phyloP scores from a whole-genome alignment of 2,113 vertebrate species.

The Cynoglossus semilaevis region DNA sequence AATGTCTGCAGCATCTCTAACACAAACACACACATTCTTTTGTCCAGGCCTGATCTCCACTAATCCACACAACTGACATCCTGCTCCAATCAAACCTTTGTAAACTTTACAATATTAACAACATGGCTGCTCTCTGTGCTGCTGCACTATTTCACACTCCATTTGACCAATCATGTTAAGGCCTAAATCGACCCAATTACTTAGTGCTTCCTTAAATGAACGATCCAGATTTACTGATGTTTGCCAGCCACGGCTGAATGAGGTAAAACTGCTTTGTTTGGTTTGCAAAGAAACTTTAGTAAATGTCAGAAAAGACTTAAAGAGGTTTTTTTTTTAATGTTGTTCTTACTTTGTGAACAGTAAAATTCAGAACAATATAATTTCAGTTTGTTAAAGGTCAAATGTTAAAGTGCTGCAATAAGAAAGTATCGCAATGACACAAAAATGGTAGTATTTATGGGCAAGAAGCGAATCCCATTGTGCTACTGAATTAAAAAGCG shows the following conservation, averaged over 20 bases:
- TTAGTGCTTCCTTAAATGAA: conserved; percentile 71
- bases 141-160: conserved; percentile 72
- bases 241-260: conserved; percentile 45
- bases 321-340: no score
- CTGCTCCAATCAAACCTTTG: conserved; percentile 70
- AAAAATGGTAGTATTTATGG: no score
- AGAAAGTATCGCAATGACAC: no score
- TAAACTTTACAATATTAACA: conserved; percentile 60
- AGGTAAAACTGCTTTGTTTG: conserved; percentile 31
- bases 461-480: no score
- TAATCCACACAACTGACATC: conserved; percentile 65
- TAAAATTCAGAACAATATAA: no score
- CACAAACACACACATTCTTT: conserved; percentile 31
- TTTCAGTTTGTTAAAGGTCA: no score
- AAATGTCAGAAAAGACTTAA: no score
- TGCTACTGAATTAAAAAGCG: no score
- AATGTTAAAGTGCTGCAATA: no score
- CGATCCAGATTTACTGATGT: conserved; percentile 53
- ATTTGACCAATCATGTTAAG: conserved; percentile 65
- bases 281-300: no score
- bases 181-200: conserved; percentile 74
- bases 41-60: conserved; percentile 37
- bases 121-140: conserved; percentile 32
- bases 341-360: no score
- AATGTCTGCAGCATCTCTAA: conserved; percentile 45